phyloP scores from a whole-genome alignment of 2,797 vertebrate species.

The Malurus leucopterus region DNA sequence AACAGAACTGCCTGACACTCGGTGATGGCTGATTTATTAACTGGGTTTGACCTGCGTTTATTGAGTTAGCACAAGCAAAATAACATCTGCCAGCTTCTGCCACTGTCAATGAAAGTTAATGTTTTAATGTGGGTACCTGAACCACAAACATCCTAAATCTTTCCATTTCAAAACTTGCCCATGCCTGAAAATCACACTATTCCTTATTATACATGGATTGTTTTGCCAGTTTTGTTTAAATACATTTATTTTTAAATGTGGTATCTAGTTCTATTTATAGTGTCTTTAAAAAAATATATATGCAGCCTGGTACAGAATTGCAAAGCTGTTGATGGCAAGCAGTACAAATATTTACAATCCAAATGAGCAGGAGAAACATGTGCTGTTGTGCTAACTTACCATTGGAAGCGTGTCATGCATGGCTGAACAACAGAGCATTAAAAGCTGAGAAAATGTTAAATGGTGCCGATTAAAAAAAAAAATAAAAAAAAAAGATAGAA shows the following conservation, averaged over 20 bases:
- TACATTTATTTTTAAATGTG: neutral
- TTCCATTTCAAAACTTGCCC: neutral
- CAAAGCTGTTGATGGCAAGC: constrained; percentile 19
- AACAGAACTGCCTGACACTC: neutral
- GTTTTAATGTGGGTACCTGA: neutral
- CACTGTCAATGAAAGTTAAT: neutral
- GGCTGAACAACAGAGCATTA: neutral
- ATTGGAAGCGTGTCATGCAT: neutral
- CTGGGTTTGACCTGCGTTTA: neutral
- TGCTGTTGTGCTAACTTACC: neutral
- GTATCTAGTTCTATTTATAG: neutral
- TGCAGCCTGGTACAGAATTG: neutral
- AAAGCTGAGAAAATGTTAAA: constrained; percentile 35
- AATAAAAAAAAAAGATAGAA: neutral
- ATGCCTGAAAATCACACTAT: neutral
- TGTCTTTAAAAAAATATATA: neutral
- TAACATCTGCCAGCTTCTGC: constrained; percentile 24
- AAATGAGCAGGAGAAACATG: constrained; percentile 25
- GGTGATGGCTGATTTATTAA: constrained; percentile 30
- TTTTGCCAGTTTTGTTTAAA: neutral
- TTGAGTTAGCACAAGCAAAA: constrained; percentile 24
- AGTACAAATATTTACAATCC: constrained; percentile 41
- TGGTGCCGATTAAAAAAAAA: neutral
- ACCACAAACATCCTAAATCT: neutral
- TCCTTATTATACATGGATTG: neutral